A percentile compares a stretch with the other conserved stretches of the same genome.
phyloP scores from a whole-genome alignment of 2,888 invertebrate genomes.

The Xylophagus ater region DNA sequence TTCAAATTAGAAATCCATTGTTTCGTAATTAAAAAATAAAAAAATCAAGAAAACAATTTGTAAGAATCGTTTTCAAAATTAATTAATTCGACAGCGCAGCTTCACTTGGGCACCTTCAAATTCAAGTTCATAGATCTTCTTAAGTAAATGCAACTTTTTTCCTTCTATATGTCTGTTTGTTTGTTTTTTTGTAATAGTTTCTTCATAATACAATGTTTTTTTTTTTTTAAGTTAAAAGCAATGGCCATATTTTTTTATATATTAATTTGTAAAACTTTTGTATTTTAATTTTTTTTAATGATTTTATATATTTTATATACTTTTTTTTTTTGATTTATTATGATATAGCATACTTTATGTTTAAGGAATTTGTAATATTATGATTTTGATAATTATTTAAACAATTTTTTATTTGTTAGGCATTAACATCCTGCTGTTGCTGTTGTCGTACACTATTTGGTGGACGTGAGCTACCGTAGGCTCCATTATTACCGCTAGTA shows the following conservation, averaged over 20 bases:
- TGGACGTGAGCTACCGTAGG: slow-evolving; percentile 15
- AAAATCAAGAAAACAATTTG: no score
- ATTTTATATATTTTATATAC: slow-evolving; percentile 5
- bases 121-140: no score
- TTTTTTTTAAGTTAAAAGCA: slow-evolving; percentile 15
- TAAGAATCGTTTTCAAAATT: no score
- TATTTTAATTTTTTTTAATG: slow-evolving; percentile 3
- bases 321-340: slow-evolving; percentile 11
- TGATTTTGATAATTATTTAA: slow-evolving; percentile 8
- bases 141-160: slow-evolving; percentile 15
- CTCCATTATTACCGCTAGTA: slow-evolving; percentile 1
- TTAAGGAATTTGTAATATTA: slow-evolving; percentile 8
- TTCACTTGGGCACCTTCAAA: no score
- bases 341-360: slow-evolving; percentile 13
- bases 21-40: no score
- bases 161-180: slow-evolving; percentile 6
- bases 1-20: no score
- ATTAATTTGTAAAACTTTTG: slow-evolving; percentile 12
- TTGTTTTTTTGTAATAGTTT: slow-evolving; percentile 4
- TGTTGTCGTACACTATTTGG: slow-evolving; percentile 14
- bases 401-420: slow-evolving; percentile 13
- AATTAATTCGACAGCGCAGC: no score
- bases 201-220: no score
- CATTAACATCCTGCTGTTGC: slow-evolving; percentile 16
- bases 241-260: slow-evolving; percentile 14